These are phyloP conservation scores for Porites cylindrica DNA, from an alignment of 92 coral and sea anemone species.

Conservation along the genomic window DNA sequence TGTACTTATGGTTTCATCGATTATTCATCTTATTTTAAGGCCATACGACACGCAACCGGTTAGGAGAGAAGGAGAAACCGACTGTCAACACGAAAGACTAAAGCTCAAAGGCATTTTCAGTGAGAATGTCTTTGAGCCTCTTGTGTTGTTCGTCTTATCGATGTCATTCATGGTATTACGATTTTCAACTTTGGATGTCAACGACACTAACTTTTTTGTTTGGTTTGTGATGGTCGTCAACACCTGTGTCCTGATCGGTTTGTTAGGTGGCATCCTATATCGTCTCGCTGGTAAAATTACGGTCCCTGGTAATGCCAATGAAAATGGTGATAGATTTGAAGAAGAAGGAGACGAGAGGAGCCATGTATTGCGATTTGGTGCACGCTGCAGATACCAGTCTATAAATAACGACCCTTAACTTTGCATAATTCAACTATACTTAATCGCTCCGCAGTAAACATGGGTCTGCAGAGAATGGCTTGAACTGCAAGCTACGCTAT, in stretches of 20 bases:
- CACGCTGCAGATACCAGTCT: background rate
- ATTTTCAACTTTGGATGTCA: constrained; percentile 58
- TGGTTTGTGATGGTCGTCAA: constrained; percentile 64
- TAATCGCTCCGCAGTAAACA: no score
- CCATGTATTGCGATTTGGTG: background rate
- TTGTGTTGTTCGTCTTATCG: constrained; percentile 59
- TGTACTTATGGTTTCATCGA: constrained; percentile 46
- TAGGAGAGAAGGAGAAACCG: background rate
- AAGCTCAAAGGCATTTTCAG: background rate
- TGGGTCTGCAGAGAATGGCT: no score
- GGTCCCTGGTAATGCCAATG: background rate
- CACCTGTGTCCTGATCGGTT: constrained; percentile 22
- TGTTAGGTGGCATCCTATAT: constrained; percentile 27
- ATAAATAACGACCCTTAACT: background rate
- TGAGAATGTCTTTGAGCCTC: constrained; percentile 61
- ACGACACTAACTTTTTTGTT: constrained; percentile 6
- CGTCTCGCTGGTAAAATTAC: constrained; percentile 7
- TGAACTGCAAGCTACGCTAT: no score
- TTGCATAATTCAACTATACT: background rate
- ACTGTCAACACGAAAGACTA: background rate
- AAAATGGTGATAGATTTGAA: background rate
- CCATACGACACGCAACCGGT: constrained; percentile 26
- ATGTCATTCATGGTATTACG: constrained; percentile 63
- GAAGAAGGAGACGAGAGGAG: background rate
- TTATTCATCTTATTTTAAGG: constrained; percentile 25